Evolutionary conservation across 1,140 invertebrate genomes (phyloP), one percentile per base, ranked within the genome.

Genomic region (Pemphigus obesinymphae): DNA sequence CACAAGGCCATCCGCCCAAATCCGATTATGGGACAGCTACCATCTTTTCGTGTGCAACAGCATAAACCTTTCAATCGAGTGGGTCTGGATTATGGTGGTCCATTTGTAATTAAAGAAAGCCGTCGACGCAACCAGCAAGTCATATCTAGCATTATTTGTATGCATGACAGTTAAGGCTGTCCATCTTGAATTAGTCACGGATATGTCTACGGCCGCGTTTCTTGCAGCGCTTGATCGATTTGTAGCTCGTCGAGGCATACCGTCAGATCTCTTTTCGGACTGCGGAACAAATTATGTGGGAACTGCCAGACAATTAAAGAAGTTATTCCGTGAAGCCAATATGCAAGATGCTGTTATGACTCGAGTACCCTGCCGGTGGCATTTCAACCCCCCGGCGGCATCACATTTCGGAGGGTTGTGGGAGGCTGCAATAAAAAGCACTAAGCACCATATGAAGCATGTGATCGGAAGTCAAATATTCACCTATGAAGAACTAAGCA

Each of bases 1-100:
- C n/a, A 66, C 48, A 82, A 45, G 23, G 55, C 81, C 0, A 8
- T 17, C 20, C 23, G 4, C 5, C 26, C 10, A 43, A 3, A 40
- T 20, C 66, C 58, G 50, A 7, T 70, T 4, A 82, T 82, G 81
- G 63, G 34, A 23, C 5, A 68, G 4, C 68, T 82, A 34, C 63
- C 81, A 20, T 17, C 26, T 17, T 29, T 6, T 26, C 37, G 63
- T 7, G 17, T 82, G 1, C 17, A n/a, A n/a, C 81, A 40, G 50
- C 20, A 15, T 6, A 66, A 29, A 50, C 6, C n/a, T 17, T 82
- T 82, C 45, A 6, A 3, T 8, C 29, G 13, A 29, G 40, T 43
- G 6, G 26, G 63, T 31, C 15, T 68, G 15, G 81, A 82, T 70
- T 78, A 55, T 78, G 50, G 43, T 48, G 53, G 53, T 23, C 17